Evolutionary conservation across 2,797 vertebrate species (phyloP), one percentile per base, ranked within the genome.

Genomic region (Trachurus trachurus): DNA sequence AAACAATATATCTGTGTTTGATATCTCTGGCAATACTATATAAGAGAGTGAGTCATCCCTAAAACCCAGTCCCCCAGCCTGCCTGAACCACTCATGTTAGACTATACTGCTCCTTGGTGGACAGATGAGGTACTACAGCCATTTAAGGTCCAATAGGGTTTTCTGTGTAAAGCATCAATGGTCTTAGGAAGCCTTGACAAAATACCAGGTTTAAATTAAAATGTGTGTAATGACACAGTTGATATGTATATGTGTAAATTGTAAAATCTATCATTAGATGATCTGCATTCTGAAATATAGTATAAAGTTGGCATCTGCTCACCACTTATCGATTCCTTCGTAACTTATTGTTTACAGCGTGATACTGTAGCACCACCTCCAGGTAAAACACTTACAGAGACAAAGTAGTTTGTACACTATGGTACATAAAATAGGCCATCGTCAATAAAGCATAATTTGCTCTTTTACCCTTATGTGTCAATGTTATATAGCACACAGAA

Each of bases 51-150:
- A 61, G 53, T 44, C 61, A 71, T 70, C 11, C 59, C 26, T 37
- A 5, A 34, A 4, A 17, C 34, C 19, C 13, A 8, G 0, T 57
- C 6, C 13, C 9, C 12, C 1, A 5, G 16, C 6, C 54, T 59
- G 37, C 3, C 8, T 42, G 6, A 9, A 19, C 6, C 10, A 4
- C 57, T 63, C 81, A 56, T 31, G 60, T 86, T 70, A 74, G 76
- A 45, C 45, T 82, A 72, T 74, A 87, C 85, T 91, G 91, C 61
- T 22, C 82, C 76, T 34, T 74, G 44, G 75, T 90, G 93, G 90
- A 31, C 52, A 85, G 39, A 78, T 29, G 2, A 10, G 31, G 80
- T 86, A 93, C n/a, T 90, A 58, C 87, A 77, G 8, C 7, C 39
- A 26, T 19, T 21, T 34, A 17, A 17, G 45, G 3, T 49, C n/a